Percentiles rank a stretch among this genome's conserved stretches.
Conservation (phyloP, 2,113 vertebrate genomes). For the Calidris pugnax region DNA sequence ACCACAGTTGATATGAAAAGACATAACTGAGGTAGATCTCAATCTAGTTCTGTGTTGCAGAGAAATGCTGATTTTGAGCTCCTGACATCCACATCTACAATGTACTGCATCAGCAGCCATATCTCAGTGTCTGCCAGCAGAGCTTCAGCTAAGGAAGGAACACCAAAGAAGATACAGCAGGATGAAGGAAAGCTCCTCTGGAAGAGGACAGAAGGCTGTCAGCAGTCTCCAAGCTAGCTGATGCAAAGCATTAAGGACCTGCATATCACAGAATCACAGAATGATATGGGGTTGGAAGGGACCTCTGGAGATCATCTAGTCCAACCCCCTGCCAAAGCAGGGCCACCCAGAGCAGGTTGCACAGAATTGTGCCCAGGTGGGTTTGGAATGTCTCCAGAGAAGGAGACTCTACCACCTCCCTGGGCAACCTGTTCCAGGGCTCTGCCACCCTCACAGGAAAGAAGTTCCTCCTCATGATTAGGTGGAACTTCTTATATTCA, state of each 20-base stretch:
- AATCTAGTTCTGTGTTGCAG: neutral
- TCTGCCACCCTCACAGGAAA: too few relatives aligned
- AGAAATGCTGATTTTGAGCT: neutral
- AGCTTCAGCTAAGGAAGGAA: neutral
- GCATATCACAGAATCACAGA: too few relatives aligned
- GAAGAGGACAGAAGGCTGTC: neutral
- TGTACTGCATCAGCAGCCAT: fast-evolving
- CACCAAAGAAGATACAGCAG: neutral
- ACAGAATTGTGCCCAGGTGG: too few relatives aligned
- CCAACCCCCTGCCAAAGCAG: too few relatives aligned
- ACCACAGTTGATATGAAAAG: neutral
- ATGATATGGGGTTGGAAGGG: too few relatives aligned
- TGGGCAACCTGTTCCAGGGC: too few relatives aligned
- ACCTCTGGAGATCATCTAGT: too few relatives aligned
- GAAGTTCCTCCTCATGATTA: too few relatives aligned
- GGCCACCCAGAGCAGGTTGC: too few relatives aligned
- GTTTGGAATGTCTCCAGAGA: too few relatives aligned
- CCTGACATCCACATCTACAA: neutral
- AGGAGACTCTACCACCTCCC: too few relatives aligned
- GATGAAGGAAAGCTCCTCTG: neutral
- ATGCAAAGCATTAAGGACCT: neutral
- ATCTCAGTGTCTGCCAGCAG: fast-evolving
- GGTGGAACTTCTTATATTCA: too few relatives aligned
- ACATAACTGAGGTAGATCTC: neutral
- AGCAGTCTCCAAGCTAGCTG: neutral